These are phyloP conservation scores for Rutilus rutilus DNA, from an alignment of 2,113 vertebrate species.

Conservation along the genomic window DNA sequence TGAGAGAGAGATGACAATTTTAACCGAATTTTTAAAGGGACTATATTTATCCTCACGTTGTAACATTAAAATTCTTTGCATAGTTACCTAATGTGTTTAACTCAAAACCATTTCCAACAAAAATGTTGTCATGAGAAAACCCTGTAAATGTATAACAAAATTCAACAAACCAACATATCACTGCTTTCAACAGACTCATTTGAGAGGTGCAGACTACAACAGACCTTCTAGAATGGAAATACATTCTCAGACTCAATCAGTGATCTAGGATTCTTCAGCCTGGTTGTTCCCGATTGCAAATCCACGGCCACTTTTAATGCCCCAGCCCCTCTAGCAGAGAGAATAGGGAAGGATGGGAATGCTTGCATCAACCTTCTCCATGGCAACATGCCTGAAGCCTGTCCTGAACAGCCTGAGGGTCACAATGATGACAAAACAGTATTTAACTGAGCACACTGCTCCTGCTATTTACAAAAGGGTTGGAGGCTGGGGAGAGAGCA, in stretches of 20 bases:
- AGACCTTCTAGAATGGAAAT: background rate
- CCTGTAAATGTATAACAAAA: slow-evolving; percentile 1
- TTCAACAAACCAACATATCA: slow-evolving; percentile 3
- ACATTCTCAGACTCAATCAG: background rate
- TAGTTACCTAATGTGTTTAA: slow-evolving; percentile 30
- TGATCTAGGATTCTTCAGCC: background rate
- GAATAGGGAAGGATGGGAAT: slow-evolving; percentile 50
- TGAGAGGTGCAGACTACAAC: background rate
- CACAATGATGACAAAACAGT: slow-evolving; percentile 58
- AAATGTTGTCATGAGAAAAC: background rate
- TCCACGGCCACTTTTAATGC: background rate
- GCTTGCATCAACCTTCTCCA: slow-evolving; percentile 64
- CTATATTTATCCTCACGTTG: background rate
- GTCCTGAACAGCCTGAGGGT: slow-evolving; percentile 39
- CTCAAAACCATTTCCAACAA: background rate
- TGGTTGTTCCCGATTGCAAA: slow-evolving; percentile 4
- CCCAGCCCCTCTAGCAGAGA: background rate
- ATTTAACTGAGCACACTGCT: slow-evolving; percentile 71
- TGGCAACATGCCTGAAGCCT: slow-evolving; percentile 64
- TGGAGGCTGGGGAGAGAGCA: slow-evolving; percentile 51
- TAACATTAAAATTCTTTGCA: slow-evolving; percentile 24
- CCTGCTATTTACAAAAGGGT: slow-evolving; percentile 64
- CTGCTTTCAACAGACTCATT: slow-evolving; percentile 15
- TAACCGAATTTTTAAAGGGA: background rate
- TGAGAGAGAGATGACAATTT: no score